Evolutionary conservation across 2,797 vertebrate species (phyloP), one percentile per base, ranked within the genome.

Genomic region (Takifugu rubripes): DNA sequence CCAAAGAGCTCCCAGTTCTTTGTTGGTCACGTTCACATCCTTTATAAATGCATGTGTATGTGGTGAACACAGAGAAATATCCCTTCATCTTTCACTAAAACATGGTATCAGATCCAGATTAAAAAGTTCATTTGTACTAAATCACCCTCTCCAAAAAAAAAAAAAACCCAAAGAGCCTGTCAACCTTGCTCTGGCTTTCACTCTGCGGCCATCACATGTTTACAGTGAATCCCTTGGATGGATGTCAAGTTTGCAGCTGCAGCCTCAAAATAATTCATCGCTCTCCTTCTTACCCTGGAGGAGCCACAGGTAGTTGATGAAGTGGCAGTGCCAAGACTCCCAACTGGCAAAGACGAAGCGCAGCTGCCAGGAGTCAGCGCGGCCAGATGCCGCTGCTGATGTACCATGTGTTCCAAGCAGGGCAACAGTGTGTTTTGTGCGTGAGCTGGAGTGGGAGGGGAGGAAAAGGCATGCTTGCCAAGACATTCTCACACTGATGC

Each of bases 241-340:
- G 73, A 89, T 88, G 75, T 91, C 90, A 89, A 86, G 83, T 92
- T 92, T 90, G 84, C 91, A 91, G 89, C 90, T 89, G 88, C 84
- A 85, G 84, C 84, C 64, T 82, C 54, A 52, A 84, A 93, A 93
- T 93, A 90, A 92, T 92, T 92, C 86, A 92, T 89, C 24, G 79
- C 83, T 79, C 71, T 73, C 76, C 83, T 88, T 84, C 84, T 84
- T 89, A 87, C 88, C 88, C 89, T 79, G 81, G 88, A 91, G 87
- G 87, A 92, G 89, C 93, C 87, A 93, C 93, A 93, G 93, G 93
- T 92, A 93, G 92, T 91, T 93, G 91, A 92, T 88, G 89, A 92
- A 93, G 91, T 91, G 88, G 89, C 90, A 81, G 88, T 91, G 91
- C 92, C 92, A 92, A 92, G 88, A 87, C 88, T 92, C 91, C 91